A percentile compares a stretch with the other conserved stretches of the same genome.
Conservation (phyloP, 1,140 invertebrate species). For the Caenorhabditis tropicalis region DNA sequence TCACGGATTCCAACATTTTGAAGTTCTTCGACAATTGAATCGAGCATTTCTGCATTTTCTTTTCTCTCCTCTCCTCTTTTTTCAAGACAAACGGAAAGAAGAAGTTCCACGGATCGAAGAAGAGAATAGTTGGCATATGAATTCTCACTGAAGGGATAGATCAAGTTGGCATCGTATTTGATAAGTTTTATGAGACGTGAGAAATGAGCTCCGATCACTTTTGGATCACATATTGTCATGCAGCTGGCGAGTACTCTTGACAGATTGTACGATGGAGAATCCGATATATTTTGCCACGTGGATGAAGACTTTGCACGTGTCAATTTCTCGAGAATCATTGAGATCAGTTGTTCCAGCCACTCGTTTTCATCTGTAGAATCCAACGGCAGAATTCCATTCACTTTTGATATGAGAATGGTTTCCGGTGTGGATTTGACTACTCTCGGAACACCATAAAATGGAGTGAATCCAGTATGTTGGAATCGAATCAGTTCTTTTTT, state of each 20-base stretch:
- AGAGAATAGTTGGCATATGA: neutral
- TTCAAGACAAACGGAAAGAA: neutral
- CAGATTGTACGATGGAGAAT: constrained; percentile 3
- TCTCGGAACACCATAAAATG: neutral
- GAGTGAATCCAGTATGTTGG: neutral
- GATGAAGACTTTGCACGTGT: neutral
- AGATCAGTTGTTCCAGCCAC: neutral
- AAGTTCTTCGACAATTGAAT: neutral
- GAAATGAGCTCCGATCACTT: neutral
- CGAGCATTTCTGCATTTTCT: neutral
- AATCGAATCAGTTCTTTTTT: neutral
- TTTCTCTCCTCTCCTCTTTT: neutral
- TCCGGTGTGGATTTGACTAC: neutral
- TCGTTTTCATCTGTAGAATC: neutral
- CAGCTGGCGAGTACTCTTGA: neutral
- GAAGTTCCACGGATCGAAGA: neutral
- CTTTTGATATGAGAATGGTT: neutral
- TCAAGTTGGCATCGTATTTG: neutral
- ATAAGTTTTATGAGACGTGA: neutral
- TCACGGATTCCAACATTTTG: constrained; percentile 9
- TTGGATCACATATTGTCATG: neutral
- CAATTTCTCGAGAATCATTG: neutral
- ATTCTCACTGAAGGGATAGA: neutral
- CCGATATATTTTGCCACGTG: constrained; percentile 1
- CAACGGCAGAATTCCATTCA: neutral